Evolutionary conservation across 2,113 vertebrate genomes (phyloP).

Genomic region (Nothoprocta perdicaria): DNA sequence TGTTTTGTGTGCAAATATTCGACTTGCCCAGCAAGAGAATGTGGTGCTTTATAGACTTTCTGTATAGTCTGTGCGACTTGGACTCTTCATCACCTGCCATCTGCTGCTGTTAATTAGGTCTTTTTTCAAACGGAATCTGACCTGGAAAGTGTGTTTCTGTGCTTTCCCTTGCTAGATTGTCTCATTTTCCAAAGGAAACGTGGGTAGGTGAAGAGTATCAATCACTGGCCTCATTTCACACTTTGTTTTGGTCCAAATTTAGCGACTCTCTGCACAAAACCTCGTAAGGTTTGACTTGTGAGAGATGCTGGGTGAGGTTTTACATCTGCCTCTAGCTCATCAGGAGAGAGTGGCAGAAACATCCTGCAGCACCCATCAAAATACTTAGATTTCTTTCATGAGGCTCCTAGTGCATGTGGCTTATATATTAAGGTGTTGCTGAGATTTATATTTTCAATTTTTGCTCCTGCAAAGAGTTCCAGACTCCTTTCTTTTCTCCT

Average conservation of each 20-base stretch:
- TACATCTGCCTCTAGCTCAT: not conserved
- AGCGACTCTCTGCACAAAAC: not conserved
- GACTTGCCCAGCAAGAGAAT: not conserved
- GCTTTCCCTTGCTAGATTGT: fast-evolving
- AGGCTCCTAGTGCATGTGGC: not conserved
- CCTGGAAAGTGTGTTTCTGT: not conserved
- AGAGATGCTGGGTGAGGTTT: fast-evolving
- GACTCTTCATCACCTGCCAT: not conserved
- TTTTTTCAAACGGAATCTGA: not conserved
- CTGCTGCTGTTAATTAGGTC: not conserved
- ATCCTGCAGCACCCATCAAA: not conserved
- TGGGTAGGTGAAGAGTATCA: not conserved
- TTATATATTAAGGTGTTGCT: not conserved
- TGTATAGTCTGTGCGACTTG: not conserved
- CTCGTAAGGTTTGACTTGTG: not conserved
- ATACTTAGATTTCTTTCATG: constrained; percentile 20
- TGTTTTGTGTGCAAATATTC: not conserved
- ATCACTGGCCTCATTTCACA: not conserved
- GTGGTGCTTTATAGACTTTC: not conserved
- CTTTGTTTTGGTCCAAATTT: not conserved
- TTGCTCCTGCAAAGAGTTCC: not conserved
- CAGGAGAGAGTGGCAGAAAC: not conserved
- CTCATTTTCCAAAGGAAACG: not conserved
- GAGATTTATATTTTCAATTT: not conserved
- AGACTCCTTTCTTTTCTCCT: not conserved